These are phyloP conservation scores for Geotrypetes seraphini DNA, from an alignment of 2,797 vertebrate species.

Conservation along the genomic window DNA sequence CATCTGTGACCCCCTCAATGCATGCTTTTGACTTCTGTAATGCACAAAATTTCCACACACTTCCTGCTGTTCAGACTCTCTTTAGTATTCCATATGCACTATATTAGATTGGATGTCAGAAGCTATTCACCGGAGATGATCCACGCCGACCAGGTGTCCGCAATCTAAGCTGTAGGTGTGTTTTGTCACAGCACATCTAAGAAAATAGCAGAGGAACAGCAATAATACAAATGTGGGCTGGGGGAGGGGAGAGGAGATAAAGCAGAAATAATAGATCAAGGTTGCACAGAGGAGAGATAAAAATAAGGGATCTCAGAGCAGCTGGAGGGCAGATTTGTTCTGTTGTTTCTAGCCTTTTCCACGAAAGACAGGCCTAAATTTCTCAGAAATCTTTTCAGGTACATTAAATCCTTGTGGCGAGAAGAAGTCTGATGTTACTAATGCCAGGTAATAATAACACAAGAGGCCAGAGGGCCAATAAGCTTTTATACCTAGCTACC, in stretches of 20 bases:
- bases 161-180: not conserved
- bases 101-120: too few relatives aligned
- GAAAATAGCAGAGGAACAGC: not conserved
- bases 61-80: too few relatives aligned
- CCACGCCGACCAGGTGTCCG: too few relatives aligned
- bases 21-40: too few relatives aligned
- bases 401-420: conserved; percentile 7
- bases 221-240: conserved; percentile 1
- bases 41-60: too few relatives aligned
- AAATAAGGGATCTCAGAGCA: conserved; percentile 14
- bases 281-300: conserved; percentile 10
- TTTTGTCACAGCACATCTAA: not conserved
- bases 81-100: too few relatives aligned
- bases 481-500: too few relatives aligned
- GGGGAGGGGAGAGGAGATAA: not conserved
- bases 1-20: too few relatives aligned
- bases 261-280: conserved; percentile 7
- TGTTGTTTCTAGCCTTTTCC: conserved; percentile 4
- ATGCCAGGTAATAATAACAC: not conserved
- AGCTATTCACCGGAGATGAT: too few relatives aligned
- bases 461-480: not conserved
- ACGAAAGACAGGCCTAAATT: conserved; percentile 15
- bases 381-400: conserved; percentile 9
- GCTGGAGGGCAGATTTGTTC: conserved; percentile 20
- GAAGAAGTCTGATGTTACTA: not conserved